Evolutionary conservation across 2,888 invertebrate species (phyloP).

Genomic region (Callyntrura sp.): DNA sequence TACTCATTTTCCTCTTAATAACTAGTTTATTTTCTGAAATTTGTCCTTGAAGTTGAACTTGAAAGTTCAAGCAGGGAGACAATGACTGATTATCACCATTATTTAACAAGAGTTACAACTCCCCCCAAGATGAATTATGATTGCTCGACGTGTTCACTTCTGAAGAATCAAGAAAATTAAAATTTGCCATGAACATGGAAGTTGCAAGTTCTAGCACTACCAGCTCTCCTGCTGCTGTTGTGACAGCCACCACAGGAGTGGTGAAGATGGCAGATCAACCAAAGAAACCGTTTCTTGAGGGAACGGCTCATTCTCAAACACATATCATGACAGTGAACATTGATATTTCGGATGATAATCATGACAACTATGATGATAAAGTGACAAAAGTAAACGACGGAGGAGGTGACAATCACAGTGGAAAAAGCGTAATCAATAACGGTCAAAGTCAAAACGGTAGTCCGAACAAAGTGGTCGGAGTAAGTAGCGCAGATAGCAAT

Average conservation of each 20-base stretch:
- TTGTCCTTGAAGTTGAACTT: constrained; percentile 48
- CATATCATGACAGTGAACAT: constrained; percentile 71
- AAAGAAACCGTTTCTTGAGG: constrained; percentile 54
- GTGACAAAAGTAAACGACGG: constrained; percentile 9
- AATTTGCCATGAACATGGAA: constrained; percentile 60
- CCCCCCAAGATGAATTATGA: constrained; percentile 5
- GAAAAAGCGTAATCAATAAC: neutral
- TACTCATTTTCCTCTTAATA: constrained; percentile 35
- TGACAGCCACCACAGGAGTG: constrained; percentile 41
- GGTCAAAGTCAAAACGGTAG: constrained; percentile 2
- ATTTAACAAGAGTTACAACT: constrained; percentile 12
- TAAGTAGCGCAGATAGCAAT: constrained; percentile 30
- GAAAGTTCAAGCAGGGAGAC: constrained; percentile 1
- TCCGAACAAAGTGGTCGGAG: neutral
- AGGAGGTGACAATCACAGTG: constrained; percentile 2
- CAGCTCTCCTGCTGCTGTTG: constrained; percentile 40
- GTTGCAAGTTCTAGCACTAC: constrained; percentile 30
- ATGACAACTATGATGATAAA: constrained; percentile 14
- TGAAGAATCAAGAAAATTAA: constrained; percentile 38
- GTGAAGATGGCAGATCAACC: neutral
- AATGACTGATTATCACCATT: constrained; percentile 36
- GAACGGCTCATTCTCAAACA: constrained; percentile 54
- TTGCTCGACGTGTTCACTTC: constrained; percentile 13
- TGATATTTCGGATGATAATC: constrained; percentile 66
- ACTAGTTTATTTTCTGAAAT: constrained; percentile 26